phyloP scores from a whole-genome alignment of 92 coral and sea anemone genomes.

The Porites evermanni region DNA sequence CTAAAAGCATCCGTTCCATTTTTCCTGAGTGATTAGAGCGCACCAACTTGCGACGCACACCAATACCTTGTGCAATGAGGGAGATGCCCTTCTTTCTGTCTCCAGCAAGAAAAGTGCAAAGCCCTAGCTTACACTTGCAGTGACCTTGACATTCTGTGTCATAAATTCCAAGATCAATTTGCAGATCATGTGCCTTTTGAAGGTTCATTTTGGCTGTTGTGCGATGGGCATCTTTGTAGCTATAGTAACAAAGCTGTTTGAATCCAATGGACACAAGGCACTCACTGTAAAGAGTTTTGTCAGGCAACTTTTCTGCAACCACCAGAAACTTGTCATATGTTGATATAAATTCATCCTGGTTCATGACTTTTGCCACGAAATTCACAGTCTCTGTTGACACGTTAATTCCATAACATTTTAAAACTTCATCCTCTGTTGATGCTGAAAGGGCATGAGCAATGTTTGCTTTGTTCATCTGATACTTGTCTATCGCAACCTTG shows the following conservation, averaged over 20 bases:
- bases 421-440: conserved; percentile 38
- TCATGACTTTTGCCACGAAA: conserved; percentile 80
- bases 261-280: conserved; percentile 81
- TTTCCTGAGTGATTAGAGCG: conserved; percentile 39
- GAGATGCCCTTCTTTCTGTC: conserved; percentile 63
- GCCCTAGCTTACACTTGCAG: conserved; percentile 82
- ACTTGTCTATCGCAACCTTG: conserved; percentile 65
- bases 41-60: conserved; percentile 53
- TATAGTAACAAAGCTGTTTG: conserved; percentile 78
- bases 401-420: conserved; percentile 50
- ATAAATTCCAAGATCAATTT: neutral
- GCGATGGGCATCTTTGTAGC: conserved; percentile 32
- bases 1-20: conserved; percentile 70
- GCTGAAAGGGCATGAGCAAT: conserved; percentile 68
- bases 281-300: conserved; percentile 59
- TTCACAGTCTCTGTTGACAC: conserved; percentile 77
- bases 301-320: conserved; percentile 26
- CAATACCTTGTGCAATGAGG: conserved; percentile 64
- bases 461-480: conserved; percentile 59
- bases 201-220: conserved; percentile 46
- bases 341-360: conserved; percentile 64
- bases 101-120: conserved; percentile 64
- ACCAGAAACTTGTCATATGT: conserved; percentile 47
- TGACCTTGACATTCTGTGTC: conserved; percentile 73
- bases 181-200: conserved; percentile 57